Conservation (phyloP, 2,113 vertebrate species). For the Corythoichthys haematopterus region DNA sequence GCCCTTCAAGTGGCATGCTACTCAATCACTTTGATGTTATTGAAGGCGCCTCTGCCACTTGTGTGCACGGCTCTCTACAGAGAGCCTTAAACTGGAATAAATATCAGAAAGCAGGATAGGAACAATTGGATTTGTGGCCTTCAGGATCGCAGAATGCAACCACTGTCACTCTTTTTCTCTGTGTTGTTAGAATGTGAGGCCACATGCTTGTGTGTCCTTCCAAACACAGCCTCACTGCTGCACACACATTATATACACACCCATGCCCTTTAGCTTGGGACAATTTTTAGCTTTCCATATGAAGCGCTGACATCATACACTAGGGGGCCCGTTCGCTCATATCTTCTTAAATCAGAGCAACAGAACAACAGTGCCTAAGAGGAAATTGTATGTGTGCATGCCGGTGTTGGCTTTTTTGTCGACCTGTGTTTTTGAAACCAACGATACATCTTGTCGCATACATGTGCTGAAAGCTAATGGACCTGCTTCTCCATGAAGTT, state of each 20-base stretch:
- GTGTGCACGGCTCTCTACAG: constrained; percentile 15
- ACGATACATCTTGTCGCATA: neutral
- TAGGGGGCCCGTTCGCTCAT: constrained; percentile 24
- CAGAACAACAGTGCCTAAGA: constrained; percentile 32
- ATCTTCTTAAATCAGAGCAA: constrained; percentile 41
- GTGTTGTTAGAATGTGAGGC: neutral
- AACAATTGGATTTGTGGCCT: constrained; percentile 29
- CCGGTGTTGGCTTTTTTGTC: neutral
- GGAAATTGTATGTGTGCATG: constrained; percentile 1
- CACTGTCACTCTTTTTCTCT: constrained; percentile 9
- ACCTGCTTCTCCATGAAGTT: neutral
- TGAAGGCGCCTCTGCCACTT: constrained; percentile 18
- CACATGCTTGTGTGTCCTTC: neutral
- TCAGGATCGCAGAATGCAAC: constrained; percentile 19
- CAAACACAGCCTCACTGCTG: constrained; percentile 1
- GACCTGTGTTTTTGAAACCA: neutral
- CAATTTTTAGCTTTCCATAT: constrained; percentile 23
- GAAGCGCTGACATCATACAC: constrained; percentile 35
- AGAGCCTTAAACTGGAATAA: constrained; percentile 25
- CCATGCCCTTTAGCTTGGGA: constrained; percentile 24
- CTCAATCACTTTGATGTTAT: constrained; percentile 40
- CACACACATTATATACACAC: constrained; percentile 8
- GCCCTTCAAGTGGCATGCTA: constrained; percentile 34
- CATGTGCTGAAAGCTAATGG: neutral
- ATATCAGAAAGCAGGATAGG: constrained; percentile 18